These are phyloP conservation scores for Drosophila neoperkinsi DNA, from an alignment of 2,888 invertebrate genomes.

Conservation along the genomic window DNA sequence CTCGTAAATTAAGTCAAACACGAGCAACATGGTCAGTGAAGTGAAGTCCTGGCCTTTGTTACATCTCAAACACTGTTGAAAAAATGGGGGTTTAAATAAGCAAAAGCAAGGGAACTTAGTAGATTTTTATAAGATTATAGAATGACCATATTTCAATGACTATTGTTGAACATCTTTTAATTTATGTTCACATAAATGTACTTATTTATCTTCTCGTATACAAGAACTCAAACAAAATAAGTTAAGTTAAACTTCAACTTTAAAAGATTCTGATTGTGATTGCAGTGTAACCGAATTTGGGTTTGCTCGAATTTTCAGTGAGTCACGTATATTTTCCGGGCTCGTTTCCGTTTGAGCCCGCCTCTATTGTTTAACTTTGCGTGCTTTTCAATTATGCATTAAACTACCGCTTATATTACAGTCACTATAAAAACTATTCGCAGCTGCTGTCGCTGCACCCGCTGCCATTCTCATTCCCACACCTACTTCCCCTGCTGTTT, in stretches of 20 bases:
- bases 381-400: conserved; percentile 81
- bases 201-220: neutral
- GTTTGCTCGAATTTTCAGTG: neutral
- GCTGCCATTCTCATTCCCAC: neutral
- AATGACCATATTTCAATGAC: neutral
- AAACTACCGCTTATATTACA: conserved; percentile 67
- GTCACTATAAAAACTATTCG: conserved; percentile 60
- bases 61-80: conserved; percentile 38
- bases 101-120: neutral
- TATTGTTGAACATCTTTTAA: neutral
- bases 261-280: neutral
- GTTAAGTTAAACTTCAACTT: neutral
- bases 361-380: conserved; percentile 69
- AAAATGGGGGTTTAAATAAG: neutral
- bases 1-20: conserved; percentile 59
- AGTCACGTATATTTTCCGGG: conserved; percentile 12
- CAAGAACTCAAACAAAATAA: neutral
- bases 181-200: neutral
- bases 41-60: conserved; percentile 20
- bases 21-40: conserved; percentile 52
- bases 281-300: conserved; percentile 11
- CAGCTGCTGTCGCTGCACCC: conserved; percentile 38
- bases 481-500: conserved; percentile 42
- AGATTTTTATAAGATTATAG: neutral
- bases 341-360: conserved; percentile 12